Conservation (phyloP, 2,113 vertebrate species). For the Centropristis striata region DNA sequence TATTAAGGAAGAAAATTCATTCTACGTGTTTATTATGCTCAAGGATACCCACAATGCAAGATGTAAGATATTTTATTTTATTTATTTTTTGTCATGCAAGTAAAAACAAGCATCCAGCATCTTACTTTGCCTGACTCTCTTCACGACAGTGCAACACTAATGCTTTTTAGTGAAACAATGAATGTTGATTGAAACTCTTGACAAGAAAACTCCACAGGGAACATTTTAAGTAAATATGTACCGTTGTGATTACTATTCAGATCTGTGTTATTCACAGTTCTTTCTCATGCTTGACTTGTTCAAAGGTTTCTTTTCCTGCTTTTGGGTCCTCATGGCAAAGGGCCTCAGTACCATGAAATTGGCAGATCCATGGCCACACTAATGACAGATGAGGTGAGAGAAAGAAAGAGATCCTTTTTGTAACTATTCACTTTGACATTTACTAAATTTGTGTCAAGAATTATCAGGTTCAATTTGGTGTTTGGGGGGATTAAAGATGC, state of each 20-base stretch:
- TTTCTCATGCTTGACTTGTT: slow-evolving; percentile 42
- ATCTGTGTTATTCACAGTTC: not conserved
- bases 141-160: too few relatives aligned
- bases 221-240: not conserved
- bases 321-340: slow-evolving; percentile 94
- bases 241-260: not conserved
- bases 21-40: not conserved
- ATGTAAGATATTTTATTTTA: too few relatives aligned
- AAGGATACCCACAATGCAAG: not conserved
- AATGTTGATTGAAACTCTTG: not conserved
- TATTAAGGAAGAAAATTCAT: not conserved
- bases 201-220: not conserved
- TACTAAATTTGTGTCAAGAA: not conserved
- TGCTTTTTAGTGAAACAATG: not conserved
- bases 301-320: slow-evolving; percentile 95
- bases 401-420: not conserved
- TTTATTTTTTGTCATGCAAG: too few relatives aligned
- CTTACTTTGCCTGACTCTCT: too few relatives aligned
- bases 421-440: not conserved
- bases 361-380: slow-evolving; percentile 96
- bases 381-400: slow-evolving; percentile 95
- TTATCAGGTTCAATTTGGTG: not conserved
- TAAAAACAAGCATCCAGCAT: too few relatives aligned
- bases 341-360: slow-evolving; percentile 96
- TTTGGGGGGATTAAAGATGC: not conserved